Percentiles rank a stretch among this genome's conserved stretches.
phyloP scores from a whole-genome alignment of 1,140 invertebrate species.

The Conopomorpha cramerella region DNA sequence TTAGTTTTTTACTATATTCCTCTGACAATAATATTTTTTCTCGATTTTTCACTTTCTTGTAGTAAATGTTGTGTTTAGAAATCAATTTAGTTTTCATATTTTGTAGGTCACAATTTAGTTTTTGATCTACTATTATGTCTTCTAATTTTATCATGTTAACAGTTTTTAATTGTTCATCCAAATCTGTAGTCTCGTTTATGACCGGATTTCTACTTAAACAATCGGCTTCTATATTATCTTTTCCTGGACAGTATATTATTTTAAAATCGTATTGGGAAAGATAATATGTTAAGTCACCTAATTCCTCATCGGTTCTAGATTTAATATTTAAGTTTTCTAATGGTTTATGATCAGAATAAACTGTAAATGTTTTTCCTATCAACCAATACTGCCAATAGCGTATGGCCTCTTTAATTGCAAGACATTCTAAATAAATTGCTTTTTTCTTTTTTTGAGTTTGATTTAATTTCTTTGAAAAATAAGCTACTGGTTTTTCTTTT shows the following conservation, averaged over 20 bases:
- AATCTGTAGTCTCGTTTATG: constrained; percentile 17
- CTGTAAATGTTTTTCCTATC: constrained; percentile 5
- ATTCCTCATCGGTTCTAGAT: constrained; percentile 4
- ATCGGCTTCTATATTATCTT: constrained; percentile 14
- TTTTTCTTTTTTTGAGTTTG: too few relatives aligned
- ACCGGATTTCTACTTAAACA: constrained; percentile 31
- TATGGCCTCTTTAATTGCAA: constrained; percentile 10
- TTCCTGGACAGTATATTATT: constrained; percentile 7
- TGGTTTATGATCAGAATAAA: too few relatives aligned
- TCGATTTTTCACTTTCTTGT: too few relatives aligned
- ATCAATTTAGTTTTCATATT: constrained; percentile 10
- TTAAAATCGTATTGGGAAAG: too few relatives aligned
- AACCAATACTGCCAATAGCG: constrained; percentile 8
- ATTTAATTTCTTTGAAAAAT: too few relatives aligned
- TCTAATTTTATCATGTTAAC: constrained; percentile 22
- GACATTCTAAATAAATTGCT: too few relatives aligned
- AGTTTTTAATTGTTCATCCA: constrained; percentile 21
- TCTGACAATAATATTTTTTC: constrained; percentile 13
- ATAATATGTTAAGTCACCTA: constrained; percentile 9
- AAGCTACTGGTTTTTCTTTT: too few relatives aligned
- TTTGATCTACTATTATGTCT: constrained; percentile 26
- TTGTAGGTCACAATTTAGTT: constrained; percentile 16
- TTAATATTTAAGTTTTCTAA: constrained; percentile 6
- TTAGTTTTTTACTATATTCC: constrained; percentile 10
- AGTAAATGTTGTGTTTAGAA: constrained; percentile 9